Evolutionary conservation across 2,888 invertebrate species (phyloP), one percentile per base, ranked within the genome.

Genomic region (Chesias legatella): DNA sequence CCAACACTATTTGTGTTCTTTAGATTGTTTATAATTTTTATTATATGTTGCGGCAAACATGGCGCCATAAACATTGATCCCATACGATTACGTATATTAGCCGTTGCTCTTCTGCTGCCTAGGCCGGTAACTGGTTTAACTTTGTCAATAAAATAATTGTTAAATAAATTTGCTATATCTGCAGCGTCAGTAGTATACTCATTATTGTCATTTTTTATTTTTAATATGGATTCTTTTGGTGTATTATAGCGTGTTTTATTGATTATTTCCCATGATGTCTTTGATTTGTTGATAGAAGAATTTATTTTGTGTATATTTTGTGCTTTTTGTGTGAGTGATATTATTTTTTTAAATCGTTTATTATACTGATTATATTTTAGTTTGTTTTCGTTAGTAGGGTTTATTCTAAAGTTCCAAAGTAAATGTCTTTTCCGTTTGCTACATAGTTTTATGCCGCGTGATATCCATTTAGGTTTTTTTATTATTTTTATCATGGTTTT

Each of bases 391-490:
- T 17, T 22, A 21, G 6, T 39, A 27, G 36, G 39, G 4, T 17
- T 43, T 40, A 21, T 28, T 34, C 41, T 41, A 17, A 37, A 38
- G 13, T 42, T 23, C 41, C 46, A 38, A 7, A 46, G 11, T 10
- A 47, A 10, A 28, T 29, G n/a, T 23, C 42, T 27, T 33, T 47
- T 42, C n/a, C 24, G 42, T 26, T 29, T 33, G 21, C 42, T 42
- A 33, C 47, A 47, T 7, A 32, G 20, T 25, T 30, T 45, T 22
- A 45, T 37, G 6, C 45, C 45, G 6, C 30, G 33, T 22, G 38
- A 33, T 10, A 42, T 8, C 47, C 47, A 47, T 31, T 38, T 47
- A 1, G 17, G 40, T 28, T 35, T 33, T 13, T 13, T 20, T 7
- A 9, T 9, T 11, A 28, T 8, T 26, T 6, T n/a, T 26, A 26